These are phyloP conservation scores for Leptopilina drosophilae DNA, from an alignment of 2,888 invertebrate genomes.

Conservation along the genomic window DNA sequence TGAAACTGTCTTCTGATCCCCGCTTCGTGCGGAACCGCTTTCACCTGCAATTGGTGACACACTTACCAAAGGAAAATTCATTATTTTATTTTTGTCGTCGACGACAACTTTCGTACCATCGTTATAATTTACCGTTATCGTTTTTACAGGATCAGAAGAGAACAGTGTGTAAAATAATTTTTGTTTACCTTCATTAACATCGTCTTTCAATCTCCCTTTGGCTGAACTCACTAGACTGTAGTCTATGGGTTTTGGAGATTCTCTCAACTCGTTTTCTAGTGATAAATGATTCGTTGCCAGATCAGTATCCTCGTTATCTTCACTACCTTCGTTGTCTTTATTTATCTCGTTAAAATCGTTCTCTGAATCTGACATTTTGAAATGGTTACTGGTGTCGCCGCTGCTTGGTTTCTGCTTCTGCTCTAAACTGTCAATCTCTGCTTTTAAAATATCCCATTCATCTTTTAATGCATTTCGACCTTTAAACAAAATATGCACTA, in stretches of 20 bases:
- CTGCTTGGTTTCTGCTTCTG: conserved; percentile 16
- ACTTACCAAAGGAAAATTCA: conserved; percentile 3
- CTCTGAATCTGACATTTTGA: not conserved
- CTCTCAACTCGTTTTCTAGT: not conserved
- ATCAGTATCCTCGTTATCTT: not conserved
- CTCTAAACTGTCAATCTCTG: not conserved
- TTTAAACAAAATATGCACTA: not conserved
- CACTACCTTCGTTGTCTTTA: not conserved
- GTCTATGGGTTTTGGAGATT: not conserved
- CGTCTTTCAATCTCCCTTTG: not conserved
- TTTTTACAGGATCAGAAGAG: not conserved
- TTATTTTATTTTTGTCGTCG: not conserved
- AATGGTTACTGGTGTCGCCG: conserved; percentile 40
- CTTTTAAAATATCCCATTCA: conserved; percentile 25
- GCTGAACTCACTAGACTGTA: not conserved
- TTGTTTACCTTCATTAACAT: not conserved
- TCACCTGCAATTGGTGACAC: conserved; percentile 16
- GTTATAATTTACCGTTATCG: not conserved
- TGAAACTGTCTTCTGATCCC: conserved; percentile 1
- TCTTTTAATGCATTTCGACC: conserved; percentile 33
- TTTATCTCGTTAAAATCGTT: not conserved
- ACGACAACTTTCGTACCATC: not conserved
- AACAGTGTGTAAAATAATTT: not conserved
- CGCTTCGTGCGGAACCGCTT: not conserved
- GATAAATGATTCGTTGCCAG: not conserved